Percentiles rank a stretch among this genome's conserved stretches.
Conservation (phyloP, 2,888 invertebrate genomes). For the Trachelus iudaicus region DNA sequence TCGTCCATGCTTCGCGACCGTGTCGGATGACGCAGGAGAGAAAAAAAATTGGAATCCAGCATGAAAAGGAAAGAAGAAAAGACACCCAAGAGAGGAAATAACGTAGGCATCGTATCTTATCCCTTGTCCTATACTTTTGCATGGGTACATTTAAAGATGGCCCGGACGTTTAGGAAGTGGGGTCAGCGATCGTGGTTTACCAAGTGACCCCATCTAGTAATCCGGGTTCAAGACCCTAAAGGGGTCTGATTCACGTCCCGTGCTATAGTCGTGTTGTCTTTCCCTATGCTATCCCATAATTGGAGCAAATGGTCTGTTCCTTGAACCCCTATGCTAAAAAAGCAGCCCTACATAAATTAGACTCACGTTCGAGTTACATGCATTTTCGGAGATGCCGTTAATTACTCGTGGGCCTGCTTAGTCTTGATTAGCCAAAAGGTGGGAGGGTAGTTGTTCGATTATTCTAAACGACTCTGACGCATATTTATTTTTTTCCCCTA, state of each 20-base stretch:
- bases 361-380: neutral
- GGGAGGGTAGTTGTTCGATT: neutral
- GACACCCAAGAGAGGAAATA: neutral
- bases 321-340: neutral
- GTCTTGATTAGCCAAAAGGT: neutral
- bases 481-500: neutral
- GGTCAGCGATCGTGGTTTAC: constrained; percentile 6
- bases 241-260: constrained; percentile 6
- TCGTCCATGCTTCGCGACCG: neutral
- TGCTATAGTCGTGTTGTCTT: neutral
- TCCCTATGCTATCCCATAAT: constrained; percentile 1
- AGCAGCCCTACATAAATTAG: neutral
- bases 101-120: neutral
- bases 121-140: neutral
- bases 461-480: neutral
- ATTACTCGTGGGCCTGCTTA: neutral
- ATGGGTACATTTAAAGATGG: neutral
- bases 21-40: neutral
- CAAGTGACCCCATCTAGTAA: neutral
- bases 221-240: constrained; percentile 7
- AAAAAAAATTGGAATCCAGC: neutral
- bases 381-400: neutral
- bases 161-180: neutral
- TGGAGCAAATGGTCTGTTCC: constrained; percentile 5
- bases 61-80: neutral